Conservation (phyloP, 2,113 vertebrate genomes). For the Oreochromis tanganicae region DNA sequence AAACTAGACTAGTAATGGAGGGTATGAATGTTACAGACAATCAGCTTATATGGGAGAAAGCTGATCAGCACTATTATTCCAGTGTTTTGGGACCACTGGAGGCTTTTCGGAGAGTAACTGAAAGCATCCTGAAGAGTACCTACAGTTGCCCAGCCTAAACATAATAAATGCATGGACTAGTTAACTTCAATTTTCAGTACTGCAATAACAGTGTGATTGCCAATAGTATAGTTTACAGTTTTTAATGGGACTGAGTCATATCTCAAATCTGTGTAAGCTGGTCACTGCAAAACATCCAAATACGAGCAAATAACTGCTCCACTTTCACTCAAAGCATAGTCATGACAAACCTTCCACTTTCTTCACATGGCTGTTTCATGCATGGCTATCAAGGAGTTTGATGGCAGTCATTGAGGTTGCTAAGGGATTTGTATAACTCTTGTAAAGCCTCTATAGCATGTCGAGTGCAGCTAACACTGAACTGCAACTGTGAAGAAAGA, state of each 20-base stretch:
- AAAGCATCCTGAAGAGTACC: neutral
- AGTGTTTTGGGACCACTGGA: neutral
- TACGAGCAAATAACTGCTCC: neutral
- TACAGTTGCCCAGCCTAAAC: neutral
- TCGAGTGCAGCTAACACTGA: neutral
- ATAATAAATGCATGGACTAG: neutral
- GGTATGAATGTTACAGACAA: neutral
- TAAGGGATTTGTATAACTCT: neutral
- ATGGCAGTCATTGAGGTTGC: neutral
- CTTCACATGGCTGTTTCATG: neutral
- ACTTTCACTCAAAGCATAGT: neutral
- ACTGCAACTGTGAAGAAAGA: neutral
- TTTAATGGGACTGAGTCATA: neutral
- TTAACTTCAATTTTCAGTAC: neutral
- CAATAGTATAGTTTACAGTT: neutral
- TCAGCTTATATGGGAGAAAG: neutral
- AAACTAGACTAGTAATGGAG: neutral
- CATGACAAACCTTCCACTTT: neutral
- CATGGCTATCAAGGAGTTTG: neutral
- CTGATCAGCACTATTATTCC: neutral
- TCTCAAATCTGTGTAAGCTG: neutral
- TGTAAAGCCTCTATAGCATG: neutral
- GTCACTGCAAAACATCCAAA: neutral
- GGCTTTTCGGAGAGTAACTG: neutral
- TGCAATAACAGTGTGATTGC: neutral